Base-by-base conservation (phyloP, 2,113 vertebrate species). In the Piaya cayana region DNA sequence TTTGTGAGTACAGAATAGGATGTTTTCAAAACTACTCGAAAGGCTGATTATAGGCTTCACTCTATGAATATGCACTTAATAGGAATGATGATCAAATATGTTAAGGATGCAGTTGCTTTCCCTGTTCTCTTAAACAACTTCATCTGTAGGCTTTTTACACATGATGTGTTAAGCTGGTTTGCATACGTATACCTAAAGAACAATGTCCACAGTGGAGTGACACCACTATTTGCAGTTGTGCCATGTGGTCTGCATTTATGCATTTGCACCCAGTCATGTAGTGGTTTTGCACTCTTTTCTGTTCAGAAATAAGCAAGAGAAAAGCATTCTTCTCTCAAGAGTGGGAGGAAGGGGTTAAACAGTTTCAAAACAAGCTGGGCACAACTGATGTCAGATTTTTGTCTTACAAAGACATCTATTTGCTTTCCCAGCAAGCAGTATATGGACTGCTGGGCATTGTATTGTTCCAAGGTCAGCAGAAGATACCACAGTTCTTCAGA, bases 371-470 rank as follows among this genome's bases (percentile, higher is more conserved):
- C 94, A 94, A 95, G 69, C 92, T 58, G 83, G 79, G 34, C 65
- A 93, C 90, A 84, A 93, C 80, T 93, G 93, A 96, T 81, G 92
- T 95, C 95, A 96, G 90, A 81, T 79, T 92, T 90, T 55, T 53
- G 72, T 81, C 25, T 94, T 69, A 96, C 93, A 96, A 96, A 93
- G 80, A 72, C 90, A 93, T 92, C 93, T 96, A 58, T 96, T 90
- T 91, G 95, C 88, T 94, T 78, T 91, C 88, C 80, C 86, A 91
- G 92, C 65, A 79, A 96, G 90, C 45, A 34, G 27, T 63, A 68
- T 81, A 60, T 21, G 74, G 74, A 87, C 92, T 16, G 53, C 76
- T 90, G 80, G 62, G 26, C 82, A 79, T 18, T 92, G 76, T 68
- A 69, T 88, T 96, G 88, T 92, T 93, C 62, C 18, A 15, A 62